Conservation (phyloP, 1,140 invertebrate genomes). For the Calephelis nemesis region DNA sequence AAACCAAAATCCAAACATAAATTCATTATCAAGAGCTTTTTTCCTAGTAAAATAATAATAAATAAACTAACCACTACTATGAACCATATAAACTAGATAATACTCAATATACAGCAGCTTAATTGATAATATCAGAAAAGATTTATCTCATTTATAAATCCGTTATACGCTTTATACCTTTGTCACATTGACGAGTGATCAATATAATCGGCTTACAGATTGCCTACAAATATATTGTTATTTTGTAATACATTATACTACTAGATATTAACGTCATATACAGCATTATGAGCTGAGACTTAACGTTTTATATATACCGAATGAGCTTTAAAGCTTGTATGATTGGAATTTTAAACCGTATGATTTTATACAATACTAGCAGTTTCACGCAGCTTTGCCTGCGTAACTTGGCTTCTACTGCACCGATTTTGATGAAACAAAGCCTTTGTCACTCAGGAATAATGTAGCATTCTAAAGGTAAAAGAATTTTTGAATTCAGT, state of each 20-base stretch:
- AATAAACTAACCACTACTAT: too few species aligned
- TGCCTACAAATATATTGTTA: constrained; percentile 18
- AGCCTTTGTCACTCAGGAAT: too few species aligned
- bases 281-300: background rate
- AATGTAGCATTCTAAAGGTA: too few species aligned
- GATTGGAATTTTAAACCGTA: too few species aligned
- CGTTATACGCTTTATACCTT: constrained; percentile 12
- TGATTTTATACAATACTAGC: too few species aligned
- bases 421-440: too few species aligned
- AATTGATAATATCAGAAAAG: constrained; percentile 12
- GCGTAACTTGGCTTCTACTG: too few species aligned
- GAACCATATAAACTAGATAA: background rate
- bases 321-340: background rate
- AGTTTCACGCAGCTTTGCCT: too few species aligned
- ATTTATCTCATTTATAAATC: constrained; percentile 14
- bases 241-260: constrained; percentile 16
- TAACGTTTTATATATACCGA: constrained; percentile 5
- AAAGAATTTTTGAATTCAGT: too few species aligned
- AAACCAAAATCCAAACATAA: too few species aligned
- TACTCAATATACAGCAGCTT: constrained; percentile 7
- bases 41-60: too few species aligned
- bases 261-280: constrained; percentile 8
- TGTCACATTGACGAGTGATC: constrained; percentile 15
- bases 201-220: constrained; percentile 13
- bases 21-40: too few species aligned